phyloP scores from a whole-genome alignment of 2,888 invertebrate species.

The Phlogophora meticulosa region DNA sequence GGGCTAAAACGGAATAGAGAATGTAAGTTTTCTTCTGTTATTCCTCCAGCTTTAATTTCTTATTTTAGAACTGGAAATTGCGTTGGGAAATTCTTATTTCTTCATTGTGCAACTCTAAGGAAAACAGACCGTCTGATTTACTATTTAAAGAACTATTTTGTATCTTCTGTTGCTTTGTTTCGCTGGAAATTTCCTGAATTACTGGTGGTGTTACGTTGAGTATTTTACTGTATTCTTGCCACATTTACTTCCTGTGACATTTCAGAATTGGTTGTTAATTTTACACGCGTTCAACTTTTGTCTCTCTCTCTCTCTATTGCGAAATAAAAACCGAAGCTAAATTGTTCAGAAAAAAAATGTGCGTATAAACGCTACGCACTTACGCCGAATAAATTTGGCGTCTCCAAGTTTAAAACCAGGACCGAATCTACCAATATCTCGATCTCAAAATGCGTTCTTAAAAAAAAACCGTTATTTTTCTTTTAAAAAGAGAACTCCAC shows the following conservation, averaged over 20 bases:
- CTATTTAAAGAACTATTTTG: conserved; percentile 37
- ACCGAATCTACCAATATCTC: conserved; percentile 30
- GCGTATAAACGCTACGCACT: conserved; percentile 9
- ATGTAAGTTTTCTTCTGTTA: conserved; percentile 45
- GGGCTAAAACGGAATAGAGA: conserved; percentile 50
- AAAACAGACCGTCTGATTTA: conserved; percentile 44
- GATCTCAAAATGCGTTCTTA: conserved; percentile 26
- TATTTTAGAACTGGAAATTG: conserved; percentile 54
- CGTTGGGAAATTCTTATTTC: conserved; percentile 52
- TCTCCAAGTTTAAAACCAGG: conserved; percentile 15
- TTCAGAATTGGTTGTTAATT: conserved; percentile 5
- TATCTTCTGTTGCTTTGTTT: conserved; percentile 20
- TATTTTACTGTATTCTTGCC: conserved; percentile 1
- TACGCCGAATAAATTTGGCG: conserved; percentile 20
- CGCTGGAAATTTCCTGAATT: conserved; percentile 28
- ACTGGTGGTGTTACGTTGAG: neutral
- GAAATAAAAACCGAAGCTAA: neutral
- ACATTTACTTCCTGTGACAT: conserved; percentile 7
- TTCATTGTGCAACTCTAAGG: conserved; percentile 44
- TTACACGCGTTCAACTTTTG: neutral
- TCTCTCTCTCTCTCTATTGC: neutral
- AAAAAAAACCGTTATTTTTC: conserved; percentile 34
- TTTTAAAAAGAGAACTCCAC: conserved; percentile 25
- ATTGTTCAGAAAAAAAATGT: conserved; percentile 10
- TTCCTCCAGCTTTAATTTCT: conserved; percentile 49